Conservation (phyloP, 2,797 vertebrate genomes). For the Melanotaenia boesemani region DNA sequence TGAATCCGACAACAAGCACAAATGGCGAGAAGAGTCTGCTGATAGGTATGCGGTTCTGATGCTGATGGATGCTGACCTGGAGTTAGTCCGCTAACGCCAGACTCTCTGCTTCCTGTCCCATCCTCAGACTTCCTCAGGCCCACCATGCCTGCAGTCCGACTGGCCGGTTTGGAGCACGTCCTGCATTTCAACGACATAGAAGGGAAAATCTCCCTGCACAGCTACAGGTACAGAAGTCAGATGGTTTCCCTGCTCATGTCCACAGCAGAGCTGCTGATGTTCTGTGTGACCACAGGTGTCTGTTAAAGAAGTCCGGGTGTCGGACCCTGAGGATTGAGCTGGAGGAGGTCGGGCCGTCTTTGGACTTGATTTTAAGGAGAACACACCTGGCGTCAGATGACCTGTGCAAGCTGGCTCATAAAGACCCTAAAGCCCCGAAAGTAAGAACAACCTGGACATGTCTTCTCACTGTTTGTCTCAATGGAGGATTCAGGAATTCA, state of each 20-base stretch:
- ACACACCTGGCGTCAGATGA: conserved; percentile 95
- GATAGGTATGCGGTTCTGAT: conserved; percentile 80
- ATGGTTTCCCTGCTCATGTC: too few species aligned
- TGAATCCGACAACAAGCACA: conserved; percentile 87
- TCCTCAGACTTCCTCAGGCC: conserved; percentile 94
- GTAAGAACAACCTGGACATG: conserved; percentile 67
- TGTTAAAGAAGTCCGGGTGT: conserved; percentile 96
- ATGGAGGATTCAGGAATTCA: background rate
- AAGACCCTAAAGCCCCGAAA: conserved; percentile 90
- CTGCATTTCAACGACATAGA: conserved; percentile 94
- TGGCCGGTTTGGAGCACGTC: conserved; percentile 92
- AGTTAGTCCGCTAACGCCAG: background rate
- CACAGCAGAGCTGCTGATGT: background rate
- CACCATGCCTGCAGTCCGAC: conserved; percentile 86
- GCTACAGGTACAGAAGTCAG: conserved; percentile 87
- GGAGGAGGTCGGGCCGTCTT: conserved; percentile 94
- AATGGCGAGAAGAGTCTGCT: conserved; percentile 90
- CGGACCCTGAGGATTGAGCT: conserved; percentile 93
- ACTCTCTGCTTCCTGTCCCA: too few species aligned
- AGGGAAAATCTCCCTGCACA: conserved; percentile 93
- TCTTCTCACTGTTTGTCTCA: background rate
- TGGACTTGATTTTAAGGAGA: conserved; percentile 91
- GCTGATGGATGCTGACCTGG: too few species aligned
- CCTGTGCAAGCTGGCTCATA: conserved; percentile 90
- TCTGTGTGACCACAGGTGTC: conserved; percentile 74